Conservation (phyloP, 1,140 invertebrate species). For the Cyclargus thomasi region DNA sequence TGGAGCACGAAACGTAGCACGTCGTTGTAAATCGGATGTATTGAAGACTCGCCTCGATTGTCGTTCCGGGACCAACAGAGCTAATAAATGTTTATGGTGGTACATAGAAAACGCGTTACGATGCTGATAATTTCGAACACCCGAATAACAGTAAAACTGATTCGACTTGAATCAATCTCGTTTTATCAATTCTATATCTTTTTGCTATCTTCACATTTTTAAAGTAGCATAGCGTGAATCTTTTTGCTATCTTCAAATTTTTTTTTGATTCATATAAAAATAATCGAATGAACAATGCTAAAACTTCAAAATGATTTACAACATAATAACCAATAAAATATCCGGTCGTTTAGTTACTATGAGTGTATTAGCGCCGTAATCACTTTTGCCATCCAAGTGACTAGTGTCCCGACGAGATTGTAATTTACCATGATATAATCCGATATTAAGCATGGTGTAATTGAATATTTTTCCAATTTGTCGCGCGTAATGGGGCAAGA, state of each 20-base stretch:
- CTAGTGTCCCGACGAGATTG: constrained; percentile 55
- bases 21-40: constrained; percentile 21
- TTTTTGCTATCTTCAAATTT: neutral
- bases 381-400: constrained; percentile 20
- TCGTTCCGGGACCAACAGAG: constrained; percentile 29
- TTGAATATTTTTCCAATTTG: constrained; percentile 76
- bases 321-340: neutral
- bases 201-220: neutral
- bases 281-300: too few species aligned
- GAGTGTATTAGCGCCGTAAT: constrained; percentile 8
- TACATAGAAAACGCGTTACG: constrained; percentile 21
- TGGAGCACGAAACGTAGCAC: neutral
- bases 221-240: too few species aligned
- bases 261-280: neutral
- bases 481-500: constrained; percentile 74
- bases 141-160: neutral
- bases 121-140: constrained; percentile 14
- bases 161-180: neutral
- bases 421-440: constrained; percentile 73
- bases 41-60: constrained; percentile 28
- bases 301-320: neutral
- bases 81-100: constrained; percentile 34
- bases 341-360: neutral
- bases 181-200: neutral
- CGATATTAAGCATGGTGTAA: constrained; percentile 72